Evolutionary conservation across 2,113 vertebrate genomes (phyloP), one percentile per base, ranked within the genome.

Genomic region (Dunckerocampus dactyliophorus): DNA sequence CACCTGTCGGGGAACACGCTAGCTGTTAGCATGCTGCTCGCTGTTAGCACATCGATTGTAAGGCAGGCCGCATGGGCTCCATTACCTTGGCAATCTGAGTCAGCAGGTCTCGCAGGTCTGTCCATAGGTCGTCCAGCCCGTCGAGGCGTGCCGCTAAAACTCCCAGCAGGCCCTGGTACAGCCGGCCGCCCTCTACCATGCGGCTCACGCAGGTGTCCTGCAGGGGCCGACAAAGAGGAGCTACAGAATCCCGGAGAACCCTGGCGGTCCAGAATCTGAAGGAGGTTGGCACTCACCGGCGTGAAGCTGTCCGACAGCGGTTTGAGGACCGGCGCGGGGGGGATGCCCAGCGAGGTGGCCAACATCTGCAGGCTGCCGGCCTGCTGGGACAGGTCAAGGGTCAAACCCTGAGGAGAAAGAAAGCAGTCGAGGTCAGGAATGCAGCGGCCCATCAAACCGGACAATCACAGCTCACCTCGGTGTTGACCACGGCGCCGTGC

Each of bases 51-150:
- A n/a, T 6, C 1, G 12, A 3, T 7, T 34, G 7, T 8, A 17
- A 6, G 9, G 14, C 17, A 2, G 12, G n/a, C 13, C n/a, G 6
- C 55, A 15, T 8, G 4, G 17, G 1, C 20, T n/a, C 45, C 0
- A 42, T 65, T 65, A 89, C 88, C 82, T 81, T 78, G 47, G 5
- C 21, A 39, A 88, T 66, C 54, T 85, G 85, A 0, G 54, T 62
- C 28, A 63, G 61, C 63, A 90, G 75, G 68, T 90, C 88, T 17
- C 75, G 22, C 22, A 90, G 53, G 13, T 87, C 85, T 0, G 66
- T 59, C 0, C 11, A 28, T 19, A 90, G 59, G 11, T 57, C 28
- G 0, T 3, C 46, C 37, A 89, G 60, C 8, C 74, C 75, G 0
- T 45, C 47, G 37, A 68, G 45, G 0, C 39, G 42, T 1, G 12